Evolutionary conservation across 2,888 invertebrate species (phyloP).

Genomic region (Leptopterna dolabrata): DNA sequence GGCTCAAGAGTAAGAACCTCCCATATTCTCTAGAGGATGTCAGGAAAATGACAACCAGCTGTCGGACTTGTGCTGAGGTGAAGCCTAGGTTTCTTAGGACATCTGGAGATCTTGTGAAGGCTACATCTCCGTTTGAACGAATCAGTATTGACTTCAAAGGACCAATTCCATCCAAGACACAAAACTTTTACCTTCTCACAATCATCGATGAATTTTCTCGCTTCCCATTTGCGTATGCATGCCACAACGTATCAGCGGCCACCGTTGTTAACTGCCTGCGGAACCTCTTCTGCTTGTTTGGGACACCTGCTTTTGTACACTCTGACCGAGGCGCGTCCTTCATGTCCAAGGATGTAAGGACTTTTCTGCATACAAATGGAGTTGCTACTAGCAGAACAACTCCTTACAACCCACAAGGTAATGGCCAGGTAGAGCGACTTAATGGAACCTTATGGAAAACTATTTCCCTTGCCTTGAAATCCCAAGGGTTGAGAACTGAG

Average conservation of each 20-base stretch:
- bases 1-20: constrained; percentile 56
- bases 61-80: constrained; percentile 13
- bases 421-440: neutral
- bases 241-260: constrained; percentile 52
- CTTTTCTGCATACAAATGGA: constrained; percentile 55
- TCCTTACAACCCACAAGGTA: constrained; percentile 57
- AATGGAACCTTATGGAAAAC: constrained; percentile 40
- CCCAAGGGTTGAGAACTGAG: neutral
- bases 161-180: neutral
- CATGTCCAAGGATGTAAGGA: constrained; percentile 57
- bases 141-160: neutral
- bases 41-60: neutral
- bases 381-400: constrained; percentile 60
- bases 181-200: neutral
- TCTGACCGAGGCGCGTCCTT: constrained; percentile 59
- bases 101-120: neutral
- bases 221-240: constrained; percentile 53
- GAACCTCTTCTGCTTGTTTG: constrained; percentile 57
- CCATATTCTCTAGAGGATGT: constrained; percentile 57
- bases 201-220: constrained; percentile 26
- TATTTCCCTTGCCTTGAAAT: constrained; percentile 7
- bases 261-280: constrained; percentile 58
- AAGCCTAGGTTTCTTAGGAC: neutral
- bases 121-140: constrained; percentile 10
- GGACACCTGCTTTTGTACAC: constrained; percentile 60